These are phyloP conservation scores for Dasysyrphus albostriatus DNA, from an alignment of 2,888 invertebrate species.

Conservation along the genomic window DNA sequence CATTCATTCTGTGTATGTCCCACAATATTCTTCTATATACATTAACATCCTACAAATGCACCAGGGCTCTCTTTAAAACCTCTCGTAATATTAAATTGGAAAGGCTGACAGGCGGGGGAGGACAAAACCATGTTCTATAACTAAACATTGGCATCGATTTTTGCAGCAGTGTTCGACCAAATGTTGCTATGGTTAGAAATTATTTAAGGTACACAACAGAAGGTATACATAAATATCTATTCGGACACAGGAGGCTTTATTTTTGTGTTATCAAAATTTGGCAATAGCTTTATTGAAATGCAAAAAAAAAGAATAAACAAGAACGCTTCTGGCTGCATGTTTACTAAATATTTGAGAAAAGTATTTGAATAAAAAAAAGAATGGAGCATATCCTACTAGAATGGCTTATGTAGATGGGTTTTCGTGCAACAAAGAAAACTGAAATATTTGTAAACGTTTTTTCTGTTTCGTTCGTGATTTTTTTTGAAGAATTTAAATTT, in stretches of 20 bases:
- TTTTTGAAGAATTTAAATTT: no score
- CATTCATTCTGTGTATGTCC: conserved; percentile 11
- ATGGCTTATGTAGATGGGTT: no score
- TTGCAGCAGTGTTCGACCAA: conserved; percentile 59
- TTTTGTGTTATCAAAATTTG: conserved; percentile 57
- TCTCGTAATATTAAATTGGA: conserved; percentile 17
- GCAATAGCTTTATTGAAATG: conserved; percentile 40
- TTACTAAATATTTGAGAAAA: not conserved
- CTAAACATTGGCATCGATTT: conserved; percentile 55
- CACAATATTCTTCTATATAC: not conserved
- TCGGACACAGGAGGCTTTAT: conserved; percentile 16
- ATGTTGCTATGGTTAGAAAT: conserved; percentile 63
- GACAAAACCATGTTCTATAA: conserved; percentile 21
- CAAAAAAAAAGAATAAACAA: not conserved
- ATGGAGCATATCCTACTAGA: not conserved
- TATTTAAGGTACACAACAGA: conserved; percentile 31
- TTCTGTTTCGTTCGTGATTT: no score
- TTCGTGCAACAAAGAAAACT: not conserved
- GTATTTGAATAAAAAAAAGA: not conserved
- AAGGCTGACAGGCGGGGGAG: not conserved
- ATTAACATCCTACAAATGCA: not conserved
- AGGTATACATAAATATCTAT: not conserved
- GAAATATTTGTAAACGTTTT: no score
- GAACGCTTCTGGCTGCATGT: not conserved
- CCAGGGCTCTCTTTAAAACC: conserved; percentile 12